Evolutionary conservation across 2,797 vertebrate genomes (phyloP), one percentile per base, ranked within the genome.

Genomic region (Phoebastria nigripes): DNA sequence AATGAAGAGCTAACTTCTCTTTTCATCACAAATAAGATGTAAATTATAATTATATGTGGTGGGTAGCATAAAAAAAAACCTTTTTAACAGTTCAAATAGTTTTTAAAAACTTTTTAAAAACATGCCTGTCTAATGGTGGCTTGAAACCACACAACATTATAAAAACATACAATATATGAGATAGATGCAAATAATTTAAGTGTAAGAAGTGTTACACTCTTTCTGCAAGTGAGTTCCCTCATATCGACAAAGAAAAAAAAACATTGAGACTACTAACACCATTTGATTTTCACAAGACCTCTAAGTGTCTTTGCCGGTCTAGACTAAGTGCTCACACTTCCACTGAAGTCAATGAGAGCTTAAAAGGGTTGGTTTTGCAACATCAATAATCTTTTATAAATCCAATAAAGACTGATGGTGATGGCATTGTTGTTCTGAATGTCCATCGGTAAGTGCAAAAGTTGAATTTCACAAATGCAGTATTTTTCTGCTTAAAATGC

Each of bases 211-310:
- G 6, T 47, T 93, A 22, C 7, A 13, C 5, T 46, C 17, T 21
- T 87, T 78, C 54, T 74, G 19, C 20, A 78, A 69, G 9, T 11
- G 10, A 63, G 6, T 44, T 33, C 6, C 4, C 14, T 71, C 15
- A 12, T 44, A 56, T 11, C 5, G 9, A 78, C 18, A 42, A 42
- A 46, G n/a, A 41, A 55, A 31, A 5, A 18, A 55, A n/a, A 35
- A 3, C 13, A n/a, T 2, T 47, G 62, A 44, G 13, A 22, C 4
- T 85, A 11, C 5, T 35, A 47, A 51, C 5, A 37, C 6, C 0
- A 0, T 74, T 25, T 28, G 31, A 44, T 82, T 85, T 79, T 61
- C 47, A 61, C 29, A 41, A 80, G 62, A 41, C 2, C 7, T 82
- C 9, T 37, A 31, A 58, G 10, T 35, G 6, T 44, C 41, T 79